Evolutionary conservation across 2,113 vertebrate species (phyloP).

Genomic region (Zosterops hypoxanthus): DNA sequence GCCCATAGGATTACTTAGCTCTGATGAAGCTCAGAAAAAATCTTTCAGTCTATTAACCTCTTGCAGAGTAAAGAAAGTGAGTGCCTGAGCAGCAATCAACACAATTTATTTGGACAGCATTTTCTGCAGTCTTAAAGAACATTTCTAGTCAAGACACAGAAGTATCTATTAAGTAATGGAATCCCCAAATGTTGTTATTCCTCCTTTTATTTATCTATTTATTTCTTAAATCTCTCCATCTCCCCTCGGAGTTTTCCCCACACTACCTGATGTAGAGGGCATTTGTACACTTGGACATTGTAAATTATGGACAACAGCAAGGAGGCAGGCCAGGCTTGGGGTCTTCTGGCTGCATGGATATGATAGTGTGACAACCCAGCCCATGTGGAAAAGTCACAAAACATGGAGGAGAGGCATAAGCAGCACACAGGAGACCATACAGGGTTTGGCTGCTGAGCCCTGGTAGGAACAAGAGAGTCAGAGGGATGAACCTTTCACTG

Average conservation of each 20-base stretch:
- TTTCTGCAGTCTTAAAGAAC: not conserved
- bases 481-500: not conserved
- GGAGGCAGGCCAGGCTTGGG: not conserved
- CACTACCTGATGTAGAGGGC: not conserved
- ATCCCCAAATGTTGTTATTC: not conserved
- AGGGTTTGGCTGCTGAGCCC: rapidly evolving
- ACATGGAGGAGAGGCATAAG: rapidly evolving
- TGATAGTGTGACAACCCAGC: too few relatives aligned
- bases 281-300: not conserved
- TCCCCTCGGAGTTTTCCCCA: not conserved
- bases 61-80: not conserved
- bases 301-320: not conserved
- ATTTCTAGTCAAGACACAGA: not conserved
- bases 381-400: not conserved
- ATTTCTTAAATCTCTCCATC: not conserved
- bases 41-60: not conserved
- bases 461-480: not conserved
- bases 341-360: not conserved
- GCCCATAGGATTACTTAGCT: not conserved
- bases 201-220: not conserved
- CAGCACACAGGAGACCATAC: rapidly evolving
- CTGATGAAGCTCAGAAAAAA: not conserved
- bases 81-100: not conserved
- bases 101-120: not conserved
- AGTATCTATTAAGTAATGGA: not conserved